Evolutionary conservation across 2,888 invertebrate species (phyloP).

Genomic region (Drosophila kuntzei): DNA sequence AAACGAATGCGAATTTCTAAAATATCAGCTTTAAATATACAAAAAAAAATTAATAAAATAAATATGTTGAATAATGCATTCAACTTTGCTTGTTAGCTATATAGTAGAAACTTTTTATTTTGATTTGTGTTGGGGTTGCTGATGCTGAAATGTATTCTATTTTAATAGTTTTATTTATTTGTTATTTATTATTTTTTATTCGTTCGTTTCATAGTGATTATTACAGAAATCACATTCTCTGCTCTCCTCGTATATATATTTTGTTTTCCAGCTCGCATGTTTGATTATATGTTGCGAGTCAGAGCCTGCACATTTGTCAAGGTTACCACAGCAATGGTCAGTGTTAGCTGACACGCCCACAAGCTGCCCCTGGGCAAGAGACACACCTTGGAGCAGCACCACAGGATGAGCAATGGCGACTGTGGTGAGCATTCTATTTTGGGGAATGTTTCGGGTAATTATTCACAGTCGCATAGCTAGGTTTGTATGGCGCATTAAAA

Average conservation of each 20-base stretch:
- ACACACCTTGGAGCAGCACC: constrained; percentile 30
- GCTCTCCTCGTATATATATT: not conserved
- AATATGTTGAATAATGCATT: too few species aligned
- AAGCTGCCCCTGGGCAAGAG: not conserved
- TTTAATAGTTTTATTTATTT: too few species aligned
- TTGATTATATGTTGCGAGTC: constrained; percentile 11
- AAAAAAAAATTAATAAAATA: too few species aligned
- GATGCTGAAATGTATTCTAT: too few species aligned
- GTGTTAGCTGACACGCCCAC: constrained; percentile 20
- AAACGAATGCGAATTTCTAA: too few species aligned
- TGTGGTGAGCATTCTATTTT: constrained; percentile 10
- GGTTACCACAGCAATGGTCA: constrained; percentile 25
- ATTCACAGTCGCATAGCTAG: constrained; percentile 20
- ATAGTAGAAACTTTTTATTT: too few species aligned
- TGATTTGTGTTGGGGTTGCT: too few species aligned
- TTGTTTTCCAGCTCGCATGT: constrained; percentile 25
- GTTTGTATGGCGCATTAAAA: constrained; percentile 16
- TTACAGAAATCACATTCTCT: constrained; percentile 1
- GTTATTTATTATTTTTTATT: too few species aligned
- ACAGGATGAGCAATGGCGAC: constrained; percentile 3
- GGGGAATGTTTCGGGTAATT: constrained; percentile 35
- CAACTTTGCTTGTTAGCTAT: too few species aligned
- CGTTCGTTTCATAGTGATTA: not conserved
- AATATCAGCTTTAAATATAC: too few species aligned
- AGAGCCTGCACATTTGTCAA: constrained; percentile 38